These are phyloP conservation scores for Smutsia gigantea DNA, from an alignment of 2,797 vertebrate species.

Conservation along the genomic window DNA sequence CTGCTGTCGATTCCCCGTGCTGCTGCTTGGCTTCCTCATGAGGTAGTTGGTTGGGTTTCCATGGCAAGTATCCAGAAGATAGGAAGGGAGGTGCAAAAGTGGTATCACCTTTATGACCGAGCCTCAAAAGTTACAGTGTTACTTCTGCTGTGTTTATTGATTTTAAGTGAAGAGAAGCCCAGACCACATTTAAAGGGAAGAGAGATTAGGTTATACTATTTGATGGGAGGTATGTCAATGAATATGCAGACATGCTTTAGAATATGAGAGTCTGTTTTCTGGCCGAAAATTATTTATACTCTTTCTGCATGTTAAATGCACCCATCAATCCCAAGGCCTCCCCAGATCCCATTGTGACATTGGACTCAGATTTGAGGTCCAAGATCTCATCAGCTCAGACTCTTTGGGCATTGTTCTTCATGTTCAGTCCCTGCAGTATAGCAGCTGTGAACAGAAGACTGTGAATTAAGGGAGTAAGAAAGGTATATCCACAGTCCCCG, in stretches of 20 bases:
- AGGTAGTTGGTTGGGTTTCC: neutral
- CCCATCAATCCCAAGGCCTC: neutral
- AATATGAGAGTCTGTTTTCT: neutral
- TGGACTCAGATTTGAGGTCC: neutral
- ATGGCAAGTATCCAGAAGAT: neutral
- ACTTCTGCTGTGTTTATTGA: neutral
- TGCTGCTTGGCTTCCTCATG: neutral
- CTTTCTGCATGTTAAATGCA: neutral
- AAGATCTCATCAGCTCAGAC: neutral
- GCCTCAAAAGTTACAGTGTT: neutral
- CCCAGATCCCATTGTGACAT: neutral
- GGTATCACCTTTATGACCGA: neutral
- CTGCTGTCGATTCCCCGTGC: neutral
- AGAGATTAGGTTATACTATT: neutral
- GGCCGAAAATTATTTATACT: neutral
- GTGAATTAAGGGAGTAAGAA: neutral
- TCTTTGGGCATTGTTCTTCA: neutral
- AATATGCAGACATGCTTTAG: slow-evolving; percentile 21
- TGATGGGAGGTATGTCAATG: neutral
- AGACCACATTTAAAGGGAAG: neutral
- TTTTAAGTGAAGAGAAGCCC: neutral
- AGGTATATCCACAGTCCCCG: neutral
- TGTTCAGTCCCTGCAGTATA: neutral
- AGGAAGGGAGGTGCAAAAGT: neutral
- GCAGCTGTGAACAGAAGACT: neutral